These are phyloP conservation scores for Lates calcarifer DNA, from an alignment of 2,113 vertebrate genomes.

Conservation along the genomic window DNA sequence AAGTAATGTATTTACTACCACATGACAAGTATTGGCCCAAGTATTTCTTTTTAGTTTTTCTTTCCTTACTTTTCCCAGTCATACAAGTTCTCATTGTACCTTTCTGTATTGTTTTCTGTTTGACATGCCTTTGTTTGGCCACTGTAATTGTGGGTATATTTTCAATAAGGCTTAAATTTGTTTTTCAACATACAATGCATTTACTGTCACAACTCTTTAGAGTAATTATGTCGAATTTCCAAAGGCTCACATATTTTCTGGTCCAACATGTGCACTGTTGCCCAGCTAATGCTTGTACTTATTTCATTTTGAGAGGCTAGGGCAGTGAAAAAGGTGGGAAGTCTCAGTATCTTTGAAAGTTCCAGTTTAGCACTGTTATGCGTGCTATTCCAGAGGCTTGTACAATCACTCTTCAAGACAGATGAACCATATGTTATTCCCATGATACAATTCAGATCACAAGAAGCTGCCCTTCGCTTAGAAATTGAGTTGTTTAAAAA, in stretches of 20 bases:
- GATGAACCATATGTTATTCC: slow-evolving; percentile 16
- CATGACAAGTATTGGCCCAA: neutral
- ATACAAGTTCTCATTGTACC: neutral
- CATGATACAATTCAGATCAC: slow-evolving; percentile 17
- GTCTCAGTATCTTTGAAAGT: neutral
- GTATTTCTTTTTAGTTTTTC: neutral
- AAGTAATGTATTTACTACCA: neutral
- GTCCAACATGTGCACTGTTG: neutral
- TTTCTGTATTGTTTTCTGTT: neutral
- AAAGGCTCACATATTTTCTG: neutral
- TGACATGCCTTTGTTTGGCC: neutral
- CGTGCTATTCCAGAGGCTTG: neutral
- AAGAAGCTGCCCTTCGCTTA: neutral
- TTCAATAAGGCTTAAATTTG: neutral
- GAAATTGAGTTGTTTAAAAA: slow-evolving; percentile 11
- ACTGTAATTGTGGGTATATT: neutral
- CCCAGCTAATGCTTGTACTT: neutral
- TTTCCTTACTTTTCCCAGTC: neutral
- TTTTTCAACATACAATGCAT: neutral
- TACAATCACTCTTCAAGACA: slow-evolving; percentile 18
- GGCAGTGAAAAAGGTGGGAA: too few relatives aligned
- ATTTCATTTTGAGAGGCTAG: neutral
- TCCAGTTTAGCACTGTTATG: neutral
- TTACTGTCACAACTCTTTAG: neutral
- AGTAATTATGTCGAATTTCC: neutral